Conservation (phyloP, 2,888 invertebrate genomes). For the Resseliella maxima region DNA sequence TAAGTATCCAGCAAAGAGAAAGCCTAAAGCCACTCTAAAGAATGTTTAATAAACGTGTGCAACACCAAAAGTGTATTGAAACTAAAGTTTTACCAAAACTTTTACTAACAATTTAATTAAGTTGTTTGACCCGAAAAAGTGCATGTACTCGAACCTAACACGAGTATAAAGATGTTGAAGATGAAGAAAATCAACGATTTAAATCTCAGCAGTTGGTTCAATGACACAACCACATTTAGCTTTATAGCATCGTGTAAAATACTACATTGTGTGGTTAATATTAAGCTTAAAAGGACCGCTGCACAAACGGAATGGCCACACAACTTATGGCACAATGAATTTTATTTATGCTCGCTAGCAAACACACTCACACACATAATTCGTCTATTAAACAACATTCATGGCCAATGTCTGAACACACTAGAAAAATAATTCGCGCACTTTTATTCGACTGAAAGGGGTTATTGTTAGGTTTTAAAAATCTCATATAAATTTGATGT, state of each 20-base stretch:
- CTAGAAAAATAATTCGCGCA: neutral
- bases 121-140: neutral
- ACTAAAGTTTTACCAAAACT: neutral
- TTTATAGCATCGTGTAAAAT: neutral
- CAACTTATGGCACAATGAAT: slow-evolving; percentile 36
- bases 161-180: neutral
- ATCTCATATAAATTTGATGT: slow-evolving; percentile 49
- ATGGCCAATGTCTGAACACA: neutral
- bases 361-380: neutral
- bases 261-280: slow-evolving; percentile 13
- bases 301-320: neutral
- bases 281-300: neutral
- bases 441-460: neutral
- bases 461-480: slow-evolving; percentile 15
- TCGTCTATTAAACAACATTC: slow-evolving; percentile 14
- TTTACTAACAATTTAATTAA: slow-evolving; percentile 1
- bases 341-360: slow-evolving; percentile 13
- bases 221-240: neutral
- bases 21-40: no score
- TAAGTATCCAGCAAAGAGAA: no score
- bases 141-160: neutral
- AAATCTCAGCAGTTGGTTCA: neutral
- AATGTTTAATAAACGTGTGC: no score
- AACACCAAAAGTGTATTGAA: no score
- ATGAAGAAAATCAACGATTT: neutral